Evolutionary conservation across 2,113 vertebrate genomes (phyloP).

Genomic region (Siniperca knerii): DNA sequence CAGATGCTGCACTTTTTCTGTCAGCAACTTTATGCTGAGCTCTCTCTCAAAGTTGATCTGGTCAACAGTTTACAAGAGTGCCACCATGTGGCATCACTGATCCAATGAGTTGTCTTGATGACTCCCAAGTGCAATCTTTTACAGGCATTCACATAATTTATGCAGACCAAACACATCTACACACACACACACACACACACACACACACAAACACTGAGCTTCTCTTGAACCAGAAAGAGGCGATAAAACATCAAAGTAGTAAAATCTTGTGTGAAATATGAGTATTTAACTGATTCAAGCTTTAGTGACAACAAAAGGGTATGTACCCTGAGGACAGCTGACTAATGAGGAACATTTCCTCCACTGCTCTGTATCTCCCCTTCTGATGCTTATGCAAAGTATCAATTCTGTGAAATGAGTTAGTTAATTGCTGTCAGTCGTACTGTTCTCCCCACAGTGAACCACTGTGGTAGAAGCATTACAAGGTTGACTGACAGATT

Average conservation of each 20-base stretch:
- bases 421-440: slow-evolving; percentile 26
- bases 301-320: slow-evolving; percentile 22
- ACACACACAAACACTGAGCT: slow-evolving; percentile 7
- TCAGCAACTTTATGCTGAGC: background rate
- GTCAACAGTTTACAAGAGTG: background rate
- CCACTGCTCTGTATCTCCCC: background rate
- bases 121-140: background rate
- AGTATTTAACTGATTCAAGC: slow-evolving; percentile 51
- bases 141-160: background rate
- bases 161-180: background rate
- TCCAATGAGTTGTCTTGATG: background rate
- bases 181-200: background rate
- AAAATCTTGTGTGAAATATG: slow-evolving; percentile 12
- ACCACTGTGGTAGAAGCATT: background rate
- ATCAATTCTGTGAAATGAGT: slow-evolving; percentile 26
- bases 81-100: background rate
- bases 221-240: slow-evolving; percentile 19
- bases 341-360: slow-evolving; percentile 33
- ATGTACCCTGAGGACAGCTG: slow-evolving; percentile 23
- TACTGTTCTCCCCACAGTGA: background rate
- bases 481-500: slow-evolving; percentile 43
- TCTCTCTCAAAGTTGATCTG: background rate
- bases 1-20: background rate
- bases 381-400: slow-evolving; percentile 31
- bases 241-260: slow-evolving; percentile 28